These are phyloP conservation scores for Notodonta ziczac DNA, from an alignment of 2,888 invertebrate genomes.

Conservation along the genomic window DNA sequence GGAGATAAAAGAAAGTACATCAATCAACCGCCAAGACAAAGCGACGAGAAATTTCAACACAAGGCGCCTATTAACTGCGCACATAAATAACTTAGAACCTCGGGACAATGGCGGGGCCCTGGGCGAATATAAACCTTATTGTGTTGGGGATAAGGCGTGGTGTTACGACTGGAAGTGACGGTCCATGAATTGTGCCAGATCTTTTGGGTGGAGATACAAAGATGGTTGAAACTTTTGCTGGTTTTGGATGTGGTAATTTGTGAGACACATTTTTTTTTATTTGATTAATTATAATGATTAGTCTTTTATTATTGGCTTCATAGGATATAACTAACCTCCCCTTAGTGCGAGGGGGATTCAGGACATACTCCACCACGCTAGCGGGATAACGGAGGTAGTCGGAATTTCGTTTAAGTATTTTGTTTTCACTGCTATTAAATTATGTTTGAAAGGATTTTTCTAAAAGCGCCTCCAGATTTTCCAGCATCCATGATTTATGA, in stretches of 20 bases:
- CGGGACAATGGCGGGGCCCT: slow-evolving; percentile 20
- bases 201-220: slow-evolving; percentile 14
- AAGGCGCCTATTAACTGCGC: slow-evolving; percentile 26
- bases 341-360: too few relatives aligned
- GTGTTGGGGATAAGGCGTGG: slow-evolving; percentile 17
- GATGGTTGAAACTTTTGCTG: background rate
- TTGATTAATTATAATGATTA: too few relatives aligned
- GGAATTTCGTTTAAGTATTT: too few relatives aligned
- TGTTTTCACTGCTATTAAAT: too few relatives aligned
- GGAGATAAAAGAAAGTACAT: slow-evolving; percentile 23
- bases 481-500: slow-evolving; percentile 10
- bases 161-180: slow-evolving; percentile 29
- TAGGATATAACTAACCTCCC: too few relatives aligned
- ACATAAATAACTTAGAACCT: slow-evolving; percentile 34
- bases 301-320: too few relatives aligned
- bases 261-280: background rate
- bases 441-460: too few relatives aligned
- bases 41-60: slow-evolving; percentile 12
- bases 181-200: slow-evolving; percentile 26
- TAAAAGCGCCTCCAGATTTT: slow-evolving; percentile 12
- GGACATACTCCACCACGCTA: too few relatives aligned
- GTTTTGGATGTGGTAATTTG: slow-evolving; percentile 20
- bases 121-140: slow-evolving; percentile 25
- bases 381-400: too few relatives aligned
- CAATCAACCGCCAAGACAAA: slow-evolving; percentile 20